Percentiles rank a stretch among this genome's conserved stretches.
phyloP scores from a whole-genome alignment of 2,797 vertebrate genomes.

The Geotria australis region DNA sequence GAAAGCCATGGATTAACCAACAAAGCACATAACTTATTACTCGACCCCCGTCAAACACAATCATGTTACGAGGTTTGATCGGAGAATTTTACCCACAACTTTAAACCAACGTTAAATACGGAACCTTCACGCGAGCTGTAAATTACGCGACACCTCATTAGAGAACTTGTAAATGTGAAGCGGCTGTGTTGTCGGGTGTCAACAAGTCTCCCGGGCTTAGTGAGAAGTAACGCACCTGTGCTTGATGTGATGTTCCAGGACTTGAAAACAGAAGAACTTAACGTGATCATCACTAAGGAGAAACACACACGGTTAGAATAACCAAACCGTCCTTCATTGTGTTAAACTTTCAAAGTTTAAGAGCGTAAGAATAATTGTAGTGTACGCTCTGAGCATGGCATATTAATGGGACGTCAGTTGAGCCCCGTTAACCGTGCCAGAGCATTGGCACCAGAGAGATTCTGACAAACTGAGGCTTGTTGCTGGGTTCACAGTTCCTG shows the following conservation, averaged over 20 bases:
- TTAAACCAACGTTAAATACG: background rate
- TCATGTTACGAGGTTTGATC: no score
- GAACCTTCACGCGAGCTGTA: background rate
- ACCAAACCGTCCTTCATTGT: background rate
- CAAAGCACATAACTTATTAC: no score
- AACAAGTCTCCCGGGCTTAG: background rate
- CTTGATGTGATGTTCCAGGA: slow-evolving; percentile 83
- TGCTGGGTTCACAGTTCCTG: no score
- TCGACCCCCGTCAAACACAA: no score
- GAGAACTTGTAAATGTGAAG: background rate
- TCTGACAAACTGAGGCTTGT: no score
- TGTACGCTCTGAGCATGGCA: background rate
- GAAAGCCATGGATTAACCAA: no score
- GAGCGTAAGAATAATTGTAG: background rate
- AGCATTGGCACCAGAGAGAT: no score
- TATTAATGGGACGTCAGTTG: no score
- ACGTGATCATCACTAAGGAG: slow-evolving; percentile 59
- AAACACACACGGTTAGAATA: slow-evolving; percentile 2
- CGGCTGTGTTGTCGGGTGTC: no score
- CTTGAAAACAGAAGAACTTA: slow-evolving; percentile 98
- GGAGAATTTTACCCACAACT: no score
- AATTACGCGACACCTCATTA: no score
- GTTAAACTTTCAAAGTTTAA: background rate
- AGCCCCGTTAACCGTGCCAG: no score
- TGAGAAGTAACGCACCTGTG: slow-evolving; percentile 34